A percentile compares a stretch with the other conserved stretches of the same genome.
Evolutionary conservation across 2,113 vertebrate genomes (phyloP).

Genomic region (Chaetorhynchus papuensis): DNA sequence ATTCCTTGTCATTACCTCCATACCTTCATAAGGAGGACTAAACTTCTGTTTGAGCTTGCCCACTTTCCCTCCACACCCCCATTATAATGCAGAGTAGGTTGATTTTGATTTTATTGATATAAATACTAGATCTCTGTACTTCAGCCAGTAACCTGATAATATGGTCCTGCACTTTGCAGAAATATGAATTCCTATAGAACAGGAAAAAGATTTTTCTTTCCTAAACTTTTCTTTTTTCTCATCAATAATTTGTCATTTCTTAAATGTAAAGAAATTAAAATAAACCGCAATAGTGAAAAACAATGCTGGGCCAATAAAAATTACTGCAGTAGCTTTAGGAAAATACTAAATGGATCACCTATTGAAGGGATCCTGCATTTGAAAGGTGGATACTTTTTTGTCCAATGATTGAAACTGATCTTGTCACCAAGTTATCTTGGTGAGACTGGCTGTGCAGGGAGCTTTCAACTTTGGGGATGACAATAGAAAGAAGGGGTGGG

Average conservation of each 20-base stretch:
- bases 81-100: neutral
- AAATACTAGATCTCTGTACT: neutral
- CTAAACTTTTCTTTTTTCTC: neutral
- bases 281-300: neutral
- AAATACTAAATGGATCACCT: neutral
- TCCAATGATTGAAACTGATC: neutral
- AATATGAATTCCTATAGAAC: neutral
- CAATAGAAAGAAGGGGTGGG: neutral
- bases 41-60: neutral
- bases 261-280: neutral
- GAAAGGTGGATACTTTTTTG: neutral
- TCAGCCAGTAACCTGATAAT: neutral
- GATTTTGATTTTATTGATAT: neutral
- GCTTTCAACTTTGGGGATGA: neutral
- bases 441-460: neutral
- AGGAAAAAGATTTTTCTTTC: neutral
- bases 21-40: neutral
- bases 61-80: neutral
- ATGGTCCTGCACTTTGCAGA: neutral
- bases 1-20: neutral
- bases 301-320: neutral
- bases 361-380: neutral
- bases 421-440: neutral
- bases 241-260: neutral
- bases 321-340: neutral